Evolutionary conservation across 2,113 vertebrate genomes (phyloP), one percentile per base, ranked within the genome.

Genomic region (Pteropus alecto): DNA sequence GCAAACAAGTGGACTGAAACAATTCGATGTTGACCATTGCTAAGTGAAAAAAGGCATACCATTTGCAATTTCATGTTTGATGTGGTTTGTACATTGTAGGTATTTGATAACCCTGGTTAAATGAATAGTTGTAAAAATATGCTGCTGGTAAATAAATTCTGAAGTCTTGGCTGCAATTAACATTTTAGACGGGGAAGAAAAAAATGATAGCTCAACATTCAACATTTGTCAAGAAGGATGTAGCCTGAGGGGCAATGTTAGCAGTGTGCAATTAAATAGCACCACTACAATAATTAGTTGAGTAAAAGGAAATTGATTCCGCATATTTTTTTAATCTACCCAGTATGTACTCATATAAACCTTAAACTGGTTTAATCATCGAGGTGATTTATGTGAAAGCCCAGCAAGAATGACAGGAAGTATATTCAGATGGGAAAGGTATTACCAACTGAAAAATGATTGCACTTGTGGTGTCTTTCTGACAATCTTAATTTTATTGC

Each of bases 371-470:
- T 88, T 96, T 95, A 85, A 92, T 78, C 71, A 60, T 63, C 54
- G 41, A 61, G 70, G 61, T 96, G 84, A 97, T 97, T 98, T 97
- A 92, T 88, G 33, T 82, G 77, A 92, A 95, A 94, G 46, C 76
- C 35, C 87, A 73, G 30, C 8, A 4, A 95, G 54, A 70, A 58
- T 68, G 71, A 96, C 71, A 96, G 60, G 41, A 77, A 70, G 14
- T 73, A 24, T 38, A 81, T 70, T 94, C 89, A 77, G 65, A 77
- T 33, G 86, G 81, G 48, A 97, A 94, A 93, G 51, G 38, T 76
- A 81, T 43, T 90, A n/a, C 77, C 65, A 38, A 22, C 28, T 14
- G 86, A 96, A 93, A 88, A 85, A 82, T 7, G 41, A 74, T 94
- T 41, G 56, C 12, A 46, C 16, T 88, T 38, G 43, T 58, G 51